Percentiles rank a stretch among this genome's conserved stretches.
Evolutionary conservation across 2,797 vertebrate genomes (phyloP).

Genomic region (Mergus octosetaceus): DNA sequence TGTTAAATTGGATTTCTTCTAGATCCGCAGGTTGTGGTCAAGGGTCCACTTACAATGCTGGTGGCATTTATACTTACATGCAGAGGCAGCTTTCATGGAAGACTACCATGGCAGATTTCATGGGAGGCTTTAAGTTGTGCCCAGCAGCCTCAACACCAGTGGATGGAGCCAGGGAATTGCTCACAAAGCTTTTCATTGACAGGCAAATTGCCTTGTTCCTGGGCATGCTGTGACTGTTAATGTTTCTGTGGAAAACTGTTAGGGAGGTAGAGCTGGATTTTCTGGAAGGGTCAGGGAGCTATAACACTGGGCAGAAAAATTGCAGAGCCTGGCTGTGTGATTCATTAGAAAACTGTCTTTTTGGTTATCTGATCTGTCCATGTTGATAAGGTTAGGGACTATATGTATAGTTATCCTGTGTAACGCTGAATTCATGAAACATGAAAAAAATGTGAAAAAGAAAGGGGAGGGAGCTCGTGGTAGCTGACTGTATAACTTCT

Average conservation of each 20-base stretch:
- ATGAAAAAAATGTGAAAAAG: not conserved
- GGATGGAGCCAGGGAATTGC: not conserved
- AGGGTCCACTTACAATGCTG: not conserved
- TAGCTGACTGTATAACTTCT: not conserved
- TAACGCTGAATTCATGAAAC: not conserved
- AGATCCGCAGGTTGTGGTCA: not conserved
- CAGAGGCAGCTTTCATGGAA: not conserved
- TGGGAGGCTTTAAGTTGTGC: not conserved
- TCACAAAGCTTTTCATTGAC: not conserved
- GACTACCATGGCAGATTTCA: fast-evolving
- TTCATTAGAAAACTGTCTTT: not conserved
- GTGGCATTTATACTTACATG: too few relatives aligned
- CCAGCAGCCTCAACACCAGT: not conserved
- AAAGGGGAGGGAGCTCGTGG: not conserved
- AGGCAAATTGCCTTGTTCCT: not conserved
- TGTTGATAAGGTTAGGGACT: not conserved
- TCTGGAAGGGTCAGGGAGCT: not conserved
- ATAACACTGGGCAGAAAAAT: not conserved
- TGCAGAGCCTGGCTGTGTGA: fast-evolving
- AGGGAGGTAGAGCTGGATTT: not conserved
- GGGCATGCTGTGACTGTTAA: fast-evolving
- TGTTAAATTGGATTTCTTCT: not conserved
- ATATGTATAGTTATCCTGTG: not conserved
- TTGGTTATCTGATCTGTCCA: not conserved
- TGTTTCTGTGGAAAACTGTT: not conserved